These are phyloP conservation scores for Rutilus rutilus DNA, from an alignment of 2,113 vertebrate species.

Conservation along the genomic window DNA sequence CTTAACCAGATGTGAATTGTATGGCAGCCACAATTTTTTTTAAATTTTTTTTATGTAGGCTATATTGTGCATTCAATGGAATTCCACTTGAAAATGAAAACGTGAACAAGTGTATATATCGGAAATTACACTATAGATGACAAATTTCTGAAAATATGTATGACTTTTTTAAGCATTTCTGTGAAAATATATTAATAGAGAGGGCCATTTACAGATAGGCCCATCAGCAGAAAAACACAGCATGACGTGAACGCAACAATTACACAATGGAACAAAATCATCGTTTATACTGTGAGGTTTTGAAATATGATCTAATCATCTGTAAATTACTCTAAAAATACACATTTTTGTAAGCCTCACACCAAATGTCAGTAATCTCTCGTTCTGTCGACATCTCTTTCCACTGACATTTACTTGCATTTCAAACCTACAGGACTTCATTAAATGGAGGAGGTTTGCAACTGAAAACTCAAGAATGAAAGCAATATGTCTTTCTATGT, in stretches of 20 bases:
- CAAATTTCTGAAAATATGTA: background rate
- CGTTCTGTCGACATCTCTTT: slow-evolving; percentile 37
- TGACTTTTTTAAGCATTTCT: slow-evolving; percentile 6
- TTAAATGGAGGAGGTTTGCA: slow-evolving; percentile 39
- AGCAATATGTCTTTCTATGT: background rate
- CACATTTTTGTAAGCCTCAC: slow-evolving; percentile 36
- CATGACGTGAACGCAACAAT: background rate
- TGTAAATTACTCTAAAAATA: slow-evolving; percentile 36
- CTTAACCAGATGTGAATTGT: background rate
- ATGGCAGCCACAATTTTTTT: no score
- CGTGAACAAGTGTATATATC: background rate
- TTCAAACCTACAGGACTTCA: slow-evolving; percentile 51
- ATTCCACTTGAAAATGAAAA: background rate
- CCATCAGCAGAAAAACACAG: background rate
- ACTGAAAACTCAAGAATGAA: background rate
- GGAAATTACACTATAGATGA: background rate
- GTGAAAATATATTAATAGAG: background rate
- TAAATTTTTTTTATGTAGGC: background rate
- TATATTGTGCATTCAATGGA: background rate
- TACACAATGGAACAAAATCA: background rate
- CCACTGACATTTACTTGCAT: slow-evolving; percentile 54
- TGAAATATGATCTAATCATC: slow-evolving; percentile 27
- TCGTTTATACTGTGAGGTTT: background rate
- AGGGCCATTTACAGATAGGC: background rate
- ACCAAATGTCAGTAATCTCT: slow-evolving; percentile 37